These are phyloP conservation scores for Drosophila bocqueti DNA, from an alignment of 1,140 invertebrate species.

Conservation along the genomic window DNA sequence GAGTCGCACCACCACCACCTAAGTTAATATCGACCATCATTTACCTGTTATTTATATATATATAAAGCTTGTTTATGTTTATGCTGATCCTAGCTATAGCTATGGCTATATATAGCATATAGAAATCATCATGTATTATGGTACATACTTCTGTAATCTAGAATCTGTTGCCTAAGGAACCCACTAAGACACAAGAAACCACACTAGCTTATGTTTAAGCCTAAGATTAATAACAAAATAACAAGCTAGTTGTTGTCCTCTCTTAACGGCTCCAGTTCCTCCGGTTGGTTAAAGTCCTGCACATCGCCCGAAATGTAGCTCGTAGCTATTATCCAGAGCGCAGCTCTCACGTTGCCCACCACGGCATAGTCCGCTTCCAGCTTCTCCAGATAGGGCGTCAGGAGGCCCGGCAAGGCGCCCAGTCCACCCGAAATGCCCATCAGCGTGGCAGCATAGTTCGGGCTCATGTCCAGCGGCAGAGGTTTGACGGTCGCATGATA, in stretches of 20 bases:
- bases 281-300: constrained; percentile 53
- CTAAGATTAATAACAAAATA: constrained; percentile 41
- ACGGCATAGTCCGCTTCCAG: constrained; percentile 47
- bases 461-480: constrained; percentile 92
- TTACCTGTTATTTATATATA: constrained; percentile 54
- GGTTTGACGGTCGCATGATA: constrained; percentile 90
- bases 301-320: constrained; percentile 66
- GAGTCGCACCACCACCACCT: constrained; percentile 30
- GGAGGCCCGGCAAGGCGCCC: constrained; percentile 37
- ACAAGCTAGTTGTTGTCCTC: constrained; percentile 15
- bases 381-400: constrained; percentile 51
- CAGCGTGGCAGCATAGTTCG: constrained; percentile 91
- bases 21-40: constrained; percentile 57
- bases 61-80: constrained; percentile 59
- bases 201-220: constrained; percentile 37
- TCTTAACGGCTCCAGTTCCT: constrained; percentile 10
- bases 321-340: constrained; percentile 60
- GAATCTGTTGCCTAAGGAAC: constrained; percentile 52
- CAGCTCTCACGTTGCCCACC: constrained; percentile 46
- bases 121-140: constrained; percentile 47
- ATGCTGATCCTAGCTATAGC: constrained; percentile 37
- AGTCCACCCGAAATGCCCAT: constrained; percentile 91
- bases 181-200: constrained; percentile 36
- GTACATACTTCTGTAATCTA: constrained; percentile 42
- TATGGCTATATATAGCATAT: constrained; percentile 31